Evolutionary conservation across 2,888 invertebrate genomes (phyloP), one percentile per base, ranked within the genome.

Genomic region (Diogma glabrata): DNA sequence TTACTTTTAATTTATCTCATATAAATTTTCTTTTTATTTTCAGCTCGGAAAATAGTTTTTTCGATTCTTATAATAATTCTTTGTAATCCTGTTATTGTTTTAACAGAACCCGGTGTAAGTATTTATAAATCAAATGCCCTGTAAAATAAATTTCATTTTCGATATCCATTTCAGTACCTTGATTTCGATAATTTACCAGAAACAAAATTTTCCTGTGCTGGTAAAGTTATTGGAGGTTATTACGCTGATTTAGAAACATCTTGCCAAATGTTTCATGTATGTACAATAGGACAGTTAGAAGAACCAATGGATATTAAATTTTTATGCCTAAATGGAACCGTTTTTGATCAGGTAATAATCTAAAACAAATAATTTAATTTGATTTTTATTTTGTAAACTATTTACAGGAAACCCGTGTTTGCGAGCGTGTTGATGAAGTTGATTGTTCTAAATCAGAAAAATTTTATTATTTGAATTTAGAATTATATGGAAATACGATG

Each of bases 241-340:
- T 88, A 88, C 67, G 87, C 88, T 14, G 88, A 87, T 71, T 74
- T 86, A 60, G 86, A 87, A 69, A 84, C 86, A 51, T 82, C 83
- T 60, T 88, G 88, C 70, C 87, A 87, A 72, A 87, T 88, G 87
- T 88, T 87, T 69, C 87, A 87, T 70, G 87, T 88, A 49, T 88
- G 88, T 70, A 87, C 87, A 51, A 82, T 87, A 62, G 87, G 87
- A 60, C 86, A 86, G 64, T 80, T 80, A 67, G 84, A 84, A 55
- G 85, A 86, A 71, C 82, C 84, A 61, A 85, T 85, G 79, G 86
- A 86, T 70, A 86, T 86, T 63, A 84, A 87, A 72, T 88, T 88
- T 75, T 79, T 87, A 61, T 88, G 87, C 69, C 77, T 87, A 55
- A 87, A 87, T 66, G 87, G 87, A 64, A 88, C 87, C 57, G 87